Evolutionary conservation across 2,113 vertebrate species (phyloP), one percentile per base, ranked within the genome.

Genomic region (Gadus macrocephalus): DNA sequence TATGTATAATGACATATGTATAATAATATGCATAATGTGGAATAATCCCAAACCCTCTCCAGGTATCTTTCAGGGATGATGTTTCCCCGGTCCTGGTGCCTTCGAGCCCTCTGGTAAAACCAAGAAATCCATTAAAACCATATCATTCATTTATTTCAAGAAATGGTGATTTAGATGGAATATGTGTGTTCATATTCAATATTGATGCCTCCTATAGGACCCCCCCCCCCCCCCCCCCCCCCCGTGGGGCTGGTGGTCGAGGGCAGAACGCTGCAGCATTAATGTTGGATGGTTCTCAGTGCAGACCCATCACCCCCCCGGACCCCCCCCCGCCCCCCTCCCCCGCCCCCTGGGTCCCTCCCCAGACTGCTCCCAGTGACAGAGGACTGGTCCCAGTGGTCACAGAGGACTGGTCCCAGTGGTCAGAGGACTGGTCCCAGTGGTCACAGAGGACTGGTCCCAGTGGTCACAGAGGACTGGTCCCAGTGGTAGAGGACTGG

Each of bases 101-200:
- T 58, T 16, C 28, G 0, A 28, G 20, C 8, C 20, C 2, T 64
- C 20, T 9, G 20, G 60, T 56, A 14, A 11, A 67, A 28, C 22
- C 53, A 19, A 9, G 9, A 15, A 17, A 59, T 62, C 56, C 66
- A 19, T 62, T 63, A 66, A 75, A 63, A 31, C 11, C 56, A 16
- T 4, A 69, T 78, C 1, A 74, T 62, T 75, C 58, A 82, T 75
- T 61, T 15, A 71, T 68, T 49, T 66, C 56, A 11, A 38, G 56
- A 61, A 67, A 69, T 31, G 53, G 70, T 62, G 15, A 56, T 38
- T 68, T 16, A 78, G 73, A 80, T 69, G 15, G 38, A 77, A 71
- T 68, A 67, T 80, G 58, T 69, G 28, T 75, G 68, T 74, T 5
- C 28, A 69, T 62, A 78, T 81, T 59, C 42, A 75, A 70, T 73